A percentile compares a stretch with the other conserved stretches of the same genome.
phyloP scores from a whole-genome alignment of 2,113 vertebrate species.

The Sylvilagus bachmani region DNA sequence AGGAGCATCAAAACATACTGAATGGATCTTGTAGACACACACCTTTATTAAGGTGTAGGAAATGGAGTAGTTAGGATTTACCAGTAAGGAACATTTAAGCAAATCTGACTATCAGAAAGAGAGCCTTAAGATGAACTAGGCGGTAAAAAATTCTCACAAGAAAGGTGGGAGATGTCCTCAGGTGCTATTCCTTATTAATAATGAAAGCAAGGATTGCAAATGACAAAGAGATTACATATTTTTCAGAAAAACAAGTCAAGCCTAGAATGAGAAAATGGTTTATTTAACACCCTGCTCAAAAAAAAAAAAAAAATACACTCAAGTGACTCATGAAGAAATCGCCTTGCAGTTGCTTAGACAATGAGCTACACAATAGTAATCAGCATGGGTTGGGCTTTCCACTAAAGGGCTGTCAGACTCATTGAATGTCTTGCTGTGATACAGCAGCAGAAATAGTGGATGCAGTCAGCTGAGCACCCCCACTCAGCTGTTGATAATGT shows the following conservation, averaged over 20 bases:
- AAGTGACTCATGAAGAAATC: neutral
- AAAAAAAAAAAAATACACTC: neutral
- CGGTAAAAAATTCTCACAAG: neutral
- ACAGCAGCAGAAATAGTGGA: neutral
- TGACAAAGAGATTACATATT: conserved; percentile 9
- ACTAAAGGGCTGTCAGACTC: neutral
- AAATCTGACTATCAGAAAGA: neutral
- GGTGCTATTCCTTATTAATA: neutral
- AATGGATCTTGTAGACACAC: neutral
- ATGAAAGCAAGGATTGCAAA: neutral
- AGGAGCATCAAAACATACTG: neutral
- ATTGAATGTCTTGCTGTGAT: neutral
- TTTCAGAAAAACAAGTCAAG: conserved; percentile 6
- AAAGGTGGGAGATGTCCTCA: neutral
- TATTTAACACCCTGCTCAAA: conserved; percentile 19
- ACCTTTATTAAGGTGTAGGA: conserved; percentile 18
- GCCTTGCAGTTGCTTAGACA: conserved; percentile 10
- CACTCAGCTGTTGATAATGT: neutral
- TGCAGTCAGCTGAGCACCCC: neutral
- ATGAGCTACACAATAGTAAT: neutral
- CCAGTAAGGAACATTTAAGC: neutral
- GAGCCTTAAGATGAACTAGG: conserved; percentile 22
- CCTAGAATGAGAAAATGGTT: conserved; percentile 52
- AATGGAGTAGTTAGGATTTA: neutral
- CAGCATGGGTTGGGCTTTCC: neutral